phyloP scores from a whole-genome alignment of 2,888 invertebrate species.

The Nyleta sp. region DNA sequence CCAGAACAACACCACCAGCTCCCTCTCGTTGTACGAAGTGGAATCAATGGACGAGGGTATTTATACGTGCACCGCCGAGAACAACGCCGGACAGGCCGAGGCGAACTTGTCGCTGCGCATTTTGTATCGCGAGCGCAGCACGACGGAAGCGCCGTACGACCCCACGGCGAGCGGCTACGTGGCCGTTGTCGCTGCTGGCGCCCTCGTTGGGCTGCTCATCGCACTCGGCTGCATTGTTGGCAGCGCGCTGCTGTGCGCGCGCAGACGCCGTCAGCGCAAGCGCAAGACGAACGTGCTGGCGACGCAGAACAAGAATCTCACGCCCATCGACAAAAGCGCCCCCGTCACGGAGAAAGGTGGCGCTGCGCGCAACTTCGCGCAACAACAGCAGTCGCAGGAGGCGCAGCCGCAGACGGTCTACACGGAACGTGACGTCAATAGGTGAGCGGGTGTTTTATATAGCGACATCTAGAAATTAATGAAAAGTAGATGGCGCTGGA shows the following conservation, averaged over 20 bases:
- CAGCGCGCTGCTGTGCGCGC: slow-evolving; percentile 75
- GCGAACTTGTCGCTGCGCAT: slow-evolving; percentile 92
- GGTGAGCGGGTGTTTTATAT: too few relatives aligned
- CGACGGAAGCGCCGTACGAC: slow-evolving; percentile 75
- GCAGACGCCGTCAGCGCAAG: slow-evolving; percentile 74
- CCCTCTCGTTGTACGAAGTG: slow-evolving; percentile 73
- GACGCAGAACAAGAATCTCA: slow-evolving; percentile 75
- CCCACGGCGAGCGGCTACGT: slow-evolving; percentile 75
- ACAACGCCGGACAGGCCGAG: slow-evolving; percentile 90
- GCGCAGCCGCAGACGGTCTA: slow-evolving; percentile 66
- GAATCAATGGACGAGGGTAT: slow-evolving; percentile 88
- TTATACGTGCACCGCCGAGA: slow-evolving; percentile 93
- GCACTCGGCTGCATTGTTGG: slow-evolving; percentile 77
- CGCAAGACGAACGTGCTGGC: slow-evolving; percentile 75
- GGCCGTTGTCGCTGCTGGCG: slow-evolving; percentile 77
- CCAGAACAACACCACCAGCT: slow-evolving; percentile 74
- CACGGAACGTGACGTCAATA: slow-evolving; percentile 72
- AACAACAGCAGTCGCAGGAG: slow-evolving; percentile 83
- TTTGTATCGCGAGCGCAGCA: slow-evolving; percentile 83
- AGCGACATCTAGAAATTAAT: too few relatives aligned
- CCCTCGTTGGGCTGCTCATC: slow-evolving; percentile 76
- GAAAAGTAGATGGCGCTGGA: too few relatives aligned
- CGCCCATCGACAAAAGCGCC: slow-evolving; percentile 82
- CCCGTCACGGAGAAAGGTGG: slow-evolving; percentile 76
- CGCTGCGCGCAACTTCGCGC: slow-evolving; percentile 75